phyloP scores from a whole-genome alignment of 2,113 vertebrate species.

The Ceyx cyanopectus region DNA sequence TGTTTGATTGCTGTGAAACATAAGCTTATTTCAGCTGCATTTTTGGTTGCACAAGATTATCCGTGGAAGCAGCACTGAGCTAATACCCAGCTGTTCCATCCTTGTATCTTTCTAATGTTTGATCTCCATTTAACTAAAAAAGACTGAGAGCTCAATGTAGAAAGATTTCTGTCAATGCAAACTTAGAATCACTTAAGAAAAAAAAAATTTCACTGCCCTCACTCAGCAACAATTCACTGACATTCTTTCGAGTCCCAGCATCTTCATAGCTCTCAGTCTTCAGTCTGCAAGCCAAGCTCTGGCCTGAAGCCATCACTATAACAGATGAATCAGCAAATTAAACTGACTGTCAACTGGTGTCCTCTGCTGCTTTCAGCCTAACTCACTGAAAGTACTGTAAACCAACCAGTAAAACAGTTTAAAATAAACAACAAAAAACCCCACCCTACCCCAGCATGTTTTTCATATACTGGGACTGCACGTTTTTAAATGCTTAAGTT shows the following conservation, averaged over 20 bases:
- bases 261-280: slow-evolving; percentile 72
- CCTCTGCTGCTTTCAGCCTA: slow-evolving; percentile 56
- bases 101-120: not conserved
- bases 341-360: slow-evolving; percentile 68
- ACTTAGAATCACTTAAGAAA: slow-evolving; percentile 43
- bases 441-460: not conserved
- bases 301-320: slow-evolving; percentile 66
- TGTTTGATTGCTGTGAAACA: slow-evolving; percentile 55
- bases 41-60: slow-evolving; percentile 49
- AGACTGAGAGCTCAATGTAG: not conserved
- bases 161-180: slow-evolving; percentile 36
- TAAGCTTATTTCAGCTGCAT: slow-evolving; percentile 51
- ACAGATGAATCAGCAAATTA: slow-evolving; percentile 81
- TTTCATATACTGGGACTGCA: not conserved
- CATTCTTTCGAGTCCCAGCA: slow-evolving; percentile 69
- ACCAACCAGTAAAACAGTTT: not conserved
- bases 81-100: slow-evolving; percentile 8
- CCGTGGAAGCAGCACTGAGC: slow-evolving; percentile 22
- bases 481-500: not conserved
- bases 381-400: slow-evolving; percentile 12
- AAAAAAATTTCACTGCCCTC: slow-evolving; percentile 45
- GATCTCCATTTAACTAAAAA: slow-evolving; percentile 4
- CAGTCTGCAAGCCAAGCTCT: slow-evolving; percentile 67
- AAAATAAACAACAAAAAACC: not conserved
- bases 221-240: slow-evolving; percentile 74